phyloP scores from a whole-genome alignment of 1,140 invertebrate species.

The Octopus sinensis region DNA sequence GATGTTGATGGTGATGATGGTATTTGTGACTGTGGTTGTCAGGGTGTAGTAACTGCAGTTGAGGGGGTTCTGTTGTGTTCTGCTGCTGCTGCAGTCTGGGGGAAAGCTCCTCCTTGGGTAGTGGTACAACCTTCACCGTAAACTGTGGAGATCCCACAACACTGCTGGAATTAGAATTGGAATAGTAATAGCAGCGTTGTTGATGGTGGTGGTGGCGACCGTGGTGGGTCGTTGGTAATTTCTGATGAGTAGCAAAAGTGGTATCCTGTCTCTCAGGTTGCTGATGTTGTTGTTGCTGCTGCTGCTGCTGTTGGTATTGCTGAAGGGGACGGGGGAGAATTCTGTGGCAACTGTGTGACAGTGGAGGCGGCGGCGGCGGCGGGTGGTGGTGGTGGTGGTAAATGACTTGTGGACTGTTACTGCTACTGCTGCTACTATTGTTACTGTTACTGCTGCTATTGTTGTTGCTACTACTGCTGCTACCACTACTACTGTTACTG shows the following conservation, averaged over 20 bases:
- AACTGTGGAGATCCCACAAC: neutral
- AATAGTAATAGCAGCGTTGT: slow-evolving; percentile 55
- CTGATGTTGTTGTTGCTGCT: slow-evolving; percentile 23
- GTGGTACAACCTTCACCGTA: neutral
- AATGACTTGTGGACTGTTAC: neutral
- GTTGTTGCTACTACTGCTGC: neutral
- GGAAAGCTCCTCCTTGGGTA: no score
- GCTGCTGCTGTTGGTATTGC: slow-evolving; percentile 22
- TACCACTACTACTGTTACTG: neutral
- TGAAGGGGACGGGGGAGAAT: no score
- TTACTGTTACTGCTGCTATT: neutral
- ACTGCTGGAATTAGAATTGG: slow-evolving; percentile 52
- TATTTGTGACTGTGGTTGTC: neutral
- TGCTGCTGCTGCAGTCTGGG: neutral
- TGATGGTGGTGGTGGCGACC: slow-evolving; percentile 37
- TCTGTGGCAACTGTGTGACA: no score
- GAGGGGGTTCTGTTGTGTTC: neutral
- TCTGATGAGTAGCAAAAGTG: slow-evolving; percentile 52
- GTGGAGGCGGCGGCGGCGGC: no score
- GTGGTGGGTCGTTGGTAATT: slow-evolving; percentile 56
- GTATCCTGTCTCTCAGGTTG: slow-evolving; percentile 53
- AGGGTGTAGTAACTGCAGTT: neutral
- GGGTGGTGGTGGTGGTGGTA: no score
- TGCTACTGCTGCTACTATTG: neutral
- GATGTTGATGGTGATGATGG: neutral